Conservation (phyloP, 2,113 vertebrate genomes). For the Pollachius pollachius region DNA sequence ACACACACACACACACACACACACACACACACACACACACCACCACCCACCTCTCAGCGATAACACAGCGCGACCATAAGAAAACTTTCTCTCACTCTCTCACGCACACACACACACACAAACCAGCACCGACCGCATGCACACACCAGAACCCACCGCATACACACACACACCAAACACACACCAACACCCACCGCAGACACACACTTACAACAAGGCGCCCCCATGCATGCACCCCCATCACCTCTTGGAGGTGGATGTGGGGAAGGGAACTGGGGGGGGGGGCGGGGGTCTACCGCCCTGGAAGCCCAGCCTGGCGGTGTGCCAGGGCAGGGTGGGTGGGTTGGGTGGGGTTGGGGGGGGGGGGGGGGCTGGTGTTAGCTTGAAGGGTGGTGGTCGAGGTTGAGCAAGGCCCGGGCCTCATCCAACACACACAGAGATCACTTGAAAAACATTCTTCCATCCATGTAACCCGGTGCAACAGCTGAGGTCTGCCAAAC, state of each 20-base stretch:
- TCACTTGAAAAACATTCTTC: constrained; percentile 74
- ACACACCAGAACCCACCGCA: neutral
- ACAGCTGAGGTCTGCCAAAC: constrained; percentile 65
- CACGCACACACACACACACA: neutral
- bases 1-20: too few relatives aligned
- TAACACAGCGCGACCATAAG: too few relatives aligned
- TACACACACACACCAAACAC: neutral
- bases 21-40: too few relatives aligned
- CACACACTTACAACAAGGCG: constrained; percentile 10
- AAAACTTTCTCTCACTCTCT: too few relatives aligned
- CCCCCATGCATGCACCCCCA: constrained; percentile 18
- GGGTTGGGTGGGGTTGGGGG: constrained; percentile 5
- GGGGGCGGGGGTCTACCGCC: constrained; percentile 53
- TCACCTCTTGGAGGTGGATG: constrained; percentile 35
- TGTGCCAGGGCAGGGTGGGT: constrained; percentile 39
- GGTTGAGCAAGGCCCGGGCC: constrained; percentile 48
- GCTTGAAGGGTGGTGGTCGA: constrained; percentile 28
- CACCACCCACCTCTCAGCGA: too few relatives aligned
- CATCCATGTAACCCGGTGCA: constrained; percentile 60
- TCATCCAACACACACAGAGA: constrained; percentile 45
- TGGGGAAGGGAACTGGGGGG: constrained; percentile 14
- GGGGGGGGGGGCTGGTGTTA: constrained; percentile 34
- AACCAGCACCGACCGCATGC: neutral
- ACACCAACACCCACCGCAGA: constrained; percentile 15
- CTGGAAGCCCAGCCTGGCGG: constrained; percentile 56